These are phyloP conservation scores for Agrochola macilenta DNA, from an alignment of 2,888 invertebrate genomes.

Conservation along the genomic window DNA sequence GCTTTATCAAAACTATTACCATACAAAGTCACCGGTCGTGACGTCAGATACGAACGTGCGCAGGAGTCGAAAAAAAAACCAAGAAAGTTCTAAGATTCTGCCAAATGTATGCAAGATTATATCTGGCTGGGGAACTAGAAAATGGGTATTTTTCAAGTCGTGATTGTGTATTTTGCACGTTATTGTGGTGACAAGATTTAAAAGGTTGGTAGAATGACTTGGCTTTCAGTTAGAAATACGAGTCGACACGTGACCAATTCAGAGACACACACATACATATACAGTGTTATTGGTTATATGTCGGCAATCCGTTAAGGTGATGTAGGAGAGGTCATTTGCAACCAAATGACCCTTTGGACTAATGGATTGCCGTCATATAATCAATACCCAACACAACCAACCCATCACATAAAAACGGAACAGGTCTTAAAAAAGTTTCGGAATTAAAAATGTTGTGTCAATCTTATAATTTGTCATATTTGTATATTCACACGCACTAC, in stretches of 20 bases:
- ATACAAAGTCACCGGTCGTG: conserved; percentile 84
- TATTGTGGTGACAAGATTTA: conserved; percentile 21
- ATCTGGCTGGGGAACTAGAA: conserved; percentile 71
- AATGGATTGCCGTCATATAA: too few species aligned
- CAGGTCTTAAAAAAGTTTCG: too few species aligned
- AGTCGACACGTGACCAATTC: too few species aligned
- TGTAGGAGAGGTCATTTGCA: too few species aligned
- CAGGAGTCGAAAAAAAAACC: conserved; percentile 68
- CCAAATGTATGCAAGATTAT: conserved; percentile 82
- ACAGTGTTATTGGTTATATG: too few species aligned
- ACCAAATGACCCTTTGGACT: too few species aligned
- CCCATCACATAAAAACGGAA: too few species aligned
- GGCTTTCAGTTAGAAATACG: neutral
- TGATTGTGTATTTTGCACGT: conserved; percentile 66
- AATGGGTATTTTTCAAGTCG: conserved; percentile 67
- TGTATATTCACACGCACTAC: too few species aligned
- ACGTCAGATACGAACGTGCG: conserved; percentile 69
- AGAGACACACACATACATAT: neutral
- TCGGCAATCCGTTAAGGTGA: too few species aligned
- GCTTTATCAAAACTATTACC: conserved; percentile 78
- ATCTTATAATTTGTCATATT: too few species aligned
- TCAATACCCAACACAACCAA: too few species aligned
- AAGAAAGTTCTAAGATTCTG: conserved; percentile 72
- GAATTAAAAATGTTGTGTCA: too few species aligned
- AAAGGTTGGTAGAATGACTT: neutral